These are phyloP conservation scores for Catharus minimus DNA, from an alignment of 2,113 vertebrate genomes.

Conservation along the genomic window DNA sequence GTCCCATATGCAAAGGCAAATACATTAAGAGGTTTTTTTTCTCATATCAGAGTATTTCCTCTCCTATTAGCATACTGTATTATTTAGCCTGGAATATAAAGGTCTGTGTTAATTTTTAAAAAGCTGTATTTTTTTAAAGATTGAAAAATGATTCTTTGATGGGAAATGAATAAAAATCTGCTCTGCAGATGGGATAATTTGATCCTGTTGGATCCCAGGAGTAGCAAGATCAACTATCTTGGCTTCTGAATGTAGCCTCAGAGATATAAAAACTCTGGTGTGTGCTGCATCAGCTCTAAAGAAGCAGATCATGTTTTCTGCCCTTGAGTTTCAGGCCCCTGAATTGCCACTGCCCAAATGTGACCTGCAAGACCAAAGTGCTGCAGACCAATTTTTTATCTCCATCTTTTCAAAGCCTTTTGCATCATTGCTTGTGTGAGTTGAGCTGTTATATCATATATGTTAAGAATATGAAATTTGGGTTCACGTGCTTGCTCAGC, in stretches of 20 bases:
- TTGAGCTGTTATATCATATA: neutral
- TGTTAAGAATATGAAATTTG: neutral
- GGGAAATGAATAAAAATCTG: neutral
- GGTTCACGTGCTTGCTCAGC: neutral
- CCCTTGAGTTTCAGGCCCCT: neutral
- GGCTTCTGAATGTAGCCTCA: neutral
- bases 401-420: neutral
- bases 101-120: accelerated
- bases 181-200: neutral
- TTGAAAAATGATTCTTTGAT: neutral
- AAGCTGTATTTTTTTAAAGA: accelerated
- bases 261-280: neutral
- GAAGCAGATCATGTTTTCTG: neutral
- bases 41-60: neutral
- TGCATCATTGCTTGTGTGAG: accelerated
- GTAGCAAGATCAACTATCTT: neutral
- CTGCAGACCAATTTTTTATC: neutral
- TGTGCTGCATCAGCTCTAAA: neutral
- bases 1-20: neutral
- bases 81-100: neutral
- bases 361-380: neutral
- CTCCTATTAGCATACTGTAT: neutral
- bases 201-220: neutral
- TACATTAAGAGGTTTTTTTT: neutral
- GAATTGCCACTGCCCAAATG: neutral